Evolutionary conservation across 2,797 vertebrate genomes (phyloP), one percentile per base, ranked within the genome.

Genomic region (Strix occidentalis): DNA sequence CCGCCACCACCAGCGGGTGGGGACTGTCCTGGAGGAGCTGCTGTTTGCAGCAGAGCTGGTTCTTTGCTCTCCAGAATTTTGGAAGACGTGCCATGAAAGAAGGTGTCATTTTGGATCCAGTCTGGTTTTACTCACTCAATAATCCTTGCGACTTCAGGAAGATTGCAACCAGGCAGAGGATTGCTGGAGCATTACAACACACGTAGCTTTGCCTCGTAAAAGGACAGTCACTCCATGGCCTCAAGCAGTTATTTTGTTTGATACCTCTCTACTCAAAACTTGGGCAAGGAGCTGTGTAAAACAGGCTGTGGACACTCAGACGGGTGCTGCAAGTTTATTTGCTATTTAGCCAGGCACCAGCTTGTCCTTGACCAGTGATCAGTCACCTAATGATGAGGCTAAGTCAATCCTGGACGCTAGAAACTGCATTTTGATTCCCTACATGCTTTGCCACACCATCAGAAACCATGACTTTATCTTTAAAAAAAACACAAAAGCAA

Each of bases 1-100:
- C 53, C 12, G 4, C 57, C 28, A 33, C 29, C 2, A 3, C 28
- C 63, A 28, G 23, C 1, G 0, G 15, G n/a, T 39, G 24, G n/a
- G 26, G 65, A 53, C 35, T 21, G 28, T 39, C 45, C 56, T 5
- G 0, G 10, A 43, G 20, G 45, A 74, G 71, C 65, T 58, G 71
- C 61, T 74, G 3, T 17, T 68, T 24, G n/a, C 60, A 61, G 65
- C 48, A 46, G 43, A 5, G 23, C 43, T 4, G 5, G 13, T 45
- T 35, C 56, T 17, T 74, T 12, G 31, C 51, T 60, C 46, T 74
- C 35, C 46, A 54, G 45, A 24, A 10, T 54, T 83, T 64, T 2
- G 3, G 51, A 78, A 69, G 61, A 68, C 10, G n/a, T 0, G 1
- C 39, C 1, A 1, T 24, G 13, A 79, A 64, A 41, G 29, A 33